Evolutionary conservation across 2,113 vertebrate species (phyloP), one percentile per base, ranked within the genome.

Genomic region (Phainopepla nitens): DNA sequence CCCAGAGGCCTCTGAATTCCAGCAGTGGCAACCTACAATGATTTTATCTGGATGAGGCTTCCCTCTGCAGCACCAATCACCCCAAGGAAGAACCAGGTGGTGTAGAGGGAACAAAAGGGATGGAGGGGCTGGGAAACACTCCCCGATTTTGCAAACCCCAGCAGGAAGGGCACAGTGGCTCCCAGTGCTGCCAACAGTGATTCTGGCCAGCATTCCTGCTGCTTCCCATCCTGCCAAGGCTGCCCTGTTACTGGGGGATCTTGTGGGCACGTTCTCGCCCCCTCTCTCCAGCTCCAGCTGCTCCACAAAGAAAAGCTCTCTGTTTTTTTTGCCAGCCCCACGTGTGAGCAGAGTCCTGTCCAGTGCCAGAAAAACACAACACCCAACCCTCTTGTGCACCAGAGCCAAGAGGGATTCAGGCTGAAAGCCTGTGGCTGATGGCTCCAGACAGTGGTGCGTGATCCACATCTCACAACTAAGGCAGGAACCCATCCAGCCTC

Each of bases 201-300:
- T 5, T 29, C 60, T 25, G 57, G 90, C 21, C 10, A 73, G 77
- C 72, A 28, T 53, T 50, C 21, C 3, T 6, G 53, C 69, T 15
- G 45, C 85, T 41, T 39, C 36, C 27, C 58, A 13, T 42, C 64
- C 36, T 21, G 20, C 80, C 1, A 1, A 81, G 64, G 65, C 86
- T 56, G 75, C 89, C 57, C 85, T 21, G 49, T 6, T 42, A 19
- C 72, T 2, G 49, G 77, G 41, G 71, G 53, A 64, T 33, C 75
- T 73, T 3, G 6, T 70, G 33, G 57, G 66, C 69, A 23, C 35
- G 42, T 70, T 58, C 85, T 96, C 49, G 2, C 76, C 71, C 78
- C 90, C 82, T 92, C 95, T 65, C 87, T 68, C 78, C 71, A 24
- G 25, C 82, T 85, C 88, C 94, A 97, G 95, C 94, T 95, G 94